These are phyloP conservation scores for Platysternon megacephalum DNA, from an alignment of 2,113 vertebrate genomes.

Conservation along the genomic window DNA sequence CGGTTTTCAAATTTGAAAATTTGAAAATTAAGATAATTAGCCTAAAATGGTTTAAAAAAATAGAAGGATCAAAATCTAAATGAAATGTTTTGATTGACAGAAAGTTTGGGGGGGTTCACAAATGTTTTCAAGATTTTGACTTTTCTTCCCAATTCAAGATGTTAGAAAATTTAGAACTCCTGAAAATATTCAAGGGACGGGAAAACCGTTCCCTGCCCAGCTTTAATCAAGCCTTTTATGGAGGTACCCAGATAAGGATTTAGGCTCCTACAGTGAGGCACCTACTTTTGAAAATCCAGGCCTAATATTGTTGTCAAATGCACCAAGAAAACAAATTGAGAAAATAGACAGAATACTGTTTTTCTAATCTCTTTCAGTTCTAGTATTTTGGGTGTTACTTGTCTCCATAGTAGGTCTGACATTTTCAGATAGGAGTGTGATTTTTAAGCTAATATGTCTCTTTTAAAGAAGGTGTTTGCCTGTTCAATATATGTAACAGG, in stretches of 20 bases:
- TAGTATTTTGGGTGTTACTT: not conserved
- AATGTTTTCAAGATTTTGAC: not conserved
- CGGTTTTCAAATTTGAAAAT: not conserved
- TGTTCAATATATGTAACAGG: not conserved
- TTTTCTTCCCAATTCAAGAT: not conserved
- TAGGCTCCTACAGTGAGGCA: not conserved
- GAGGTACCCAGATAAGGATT: not conserved
- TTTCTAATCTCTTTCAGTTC: not conserved
- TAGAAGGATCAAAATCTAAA: not conserved
- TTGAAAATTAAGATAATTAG: not conserved
- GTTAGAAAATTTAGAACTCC: not conserved
- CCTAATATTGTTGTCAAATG: not conserved
- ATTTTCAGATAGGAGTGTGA: not conserved
- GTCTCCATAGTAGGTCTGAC: not conserved
- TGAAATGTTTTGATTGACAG: not conserved
- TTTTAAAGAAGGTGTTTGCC: not conserved
- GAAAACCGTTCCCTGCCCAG: not conserved
- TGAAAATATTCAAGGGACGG: not conserved
- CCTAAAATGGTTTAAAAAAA: not conserved
- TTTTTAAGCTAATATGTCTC: not conserved
- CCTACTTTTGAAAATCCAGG: not conserved
- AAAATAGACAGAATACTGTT: not conserved
- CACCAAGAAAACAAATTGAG: not conserved
- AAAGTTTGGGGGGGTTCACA: not conserved
- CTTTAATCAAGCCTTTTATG: not conserved